phyloP scores from a whole-genome alignment of 2,797 vertebrate genomes.

The Cygnus olor region DNA sequence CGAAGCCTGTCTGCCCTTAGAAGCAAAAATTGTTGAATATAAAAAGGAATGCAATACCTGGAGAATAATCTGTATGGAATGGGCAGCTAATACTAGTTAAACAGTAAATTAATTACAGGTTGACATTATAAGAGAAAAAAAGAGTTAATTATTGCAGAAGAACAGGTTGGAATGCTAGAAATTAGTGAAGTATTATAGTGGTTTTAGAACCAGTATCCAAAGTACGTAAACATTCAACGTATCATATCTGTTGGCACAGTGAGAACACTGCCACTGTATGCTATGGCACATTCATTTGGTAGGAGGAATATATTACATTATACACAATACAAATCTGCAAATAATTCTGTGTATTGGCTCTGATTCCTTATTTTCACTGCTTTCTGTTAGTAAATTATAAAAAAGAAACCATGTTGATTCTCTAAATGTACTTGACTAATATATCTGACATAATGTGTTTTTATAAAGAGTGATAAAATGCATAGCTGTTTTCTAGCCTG shows the following conservation, averaged over 20 bases:
- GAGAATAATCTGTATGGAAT: neutral
- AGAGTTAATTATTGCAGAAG: neutral
- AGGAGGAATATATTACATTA: neutral
- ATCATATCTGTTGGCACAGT: neutral
- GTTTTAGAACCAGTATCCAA: neutral
- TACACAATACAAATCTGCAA: neutral
- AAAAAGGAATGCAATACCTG: neutral
- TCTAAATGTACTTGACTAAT: neutral
- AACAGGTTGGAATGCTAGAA: neutral
- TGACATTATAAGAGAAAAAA: neutral
- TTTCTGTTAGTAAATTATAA: neutral
- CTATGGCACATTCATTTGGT: neutral
- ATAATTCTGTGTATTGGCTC: neutral
- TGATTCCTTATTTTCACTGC: neutral
- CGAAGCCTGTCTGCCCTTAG: neutral
- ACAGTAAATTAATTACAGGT: neutral
- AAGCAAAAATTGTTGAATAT: neutral
- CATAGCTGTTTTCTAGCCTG: neutral
- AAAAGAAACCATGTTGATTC: neutral
- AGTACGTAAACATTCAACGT: neutral
- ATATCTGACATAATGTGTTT: neutral
- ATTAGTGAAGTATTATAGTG: neutral
- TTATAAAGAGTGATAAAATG: neutral
- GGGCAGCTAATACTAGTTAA: neutral
- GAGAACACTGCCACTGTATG: neutral